Conservation (phyloP, 1,140 invertebrate species). For the Lucilia sericata region DNA sequence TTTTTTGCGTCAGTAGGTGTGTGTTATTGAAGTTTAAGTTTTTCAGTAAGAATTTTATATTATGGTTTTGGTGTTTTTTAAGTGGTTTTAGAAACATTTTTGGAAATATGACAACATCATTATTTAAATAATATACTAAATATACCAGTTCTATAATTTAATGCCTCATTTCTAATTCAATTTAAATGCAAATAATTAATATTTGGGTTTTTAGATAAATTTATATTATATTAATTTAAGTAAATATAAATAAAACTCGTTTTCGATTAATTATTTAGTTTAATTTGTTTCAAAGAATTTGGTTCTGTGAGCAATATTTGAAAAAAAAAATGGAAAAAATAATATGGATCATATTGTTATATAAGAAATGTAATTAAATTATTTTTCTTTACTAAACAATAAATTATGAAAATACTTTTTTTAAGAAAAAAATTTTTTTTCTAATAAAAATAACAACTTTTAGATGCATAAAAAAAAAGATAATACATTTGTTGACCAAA, state of each 20-base stretch:
- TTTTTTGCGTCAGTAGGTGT: background rate
- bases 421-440: too few relatives aligned
- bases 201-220: background rate
- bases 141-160: slow-evolving; percentile 1
- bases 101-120: background rate
- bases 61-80: too few relatives aligned
- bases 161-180: background rate
- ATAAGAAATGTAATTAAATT: too few relatives aligned
- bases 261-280: background rate
- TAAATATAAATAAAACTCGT: background rate
- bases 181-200: background rate
- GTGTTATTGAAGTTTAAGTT: background rate
- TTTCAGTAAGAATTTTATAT: background rate
- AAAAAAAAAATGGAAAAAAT: too few relatives aligned
- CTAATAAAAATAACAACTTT: too few relatives aligned
- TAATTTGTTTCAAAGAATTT: too few relatives aligned
- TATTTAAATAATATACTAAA: background rate
- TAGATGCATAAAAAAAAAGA: too few relatives aligned
- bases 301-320: too few relatives aligned
- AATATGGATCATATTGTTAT: too few relatives aligned
- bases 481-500: too few relatives aligned
- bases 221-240: background rate
- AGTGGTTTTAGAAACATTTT: background rate
- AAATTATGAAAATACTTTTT: too few relatives aligned
- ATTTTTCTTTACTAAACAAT: too few relatives aligned